Base-by-base conservation (phyloP, 2,888 invertebrate species). In the Notodonta ziczac region DNA sequence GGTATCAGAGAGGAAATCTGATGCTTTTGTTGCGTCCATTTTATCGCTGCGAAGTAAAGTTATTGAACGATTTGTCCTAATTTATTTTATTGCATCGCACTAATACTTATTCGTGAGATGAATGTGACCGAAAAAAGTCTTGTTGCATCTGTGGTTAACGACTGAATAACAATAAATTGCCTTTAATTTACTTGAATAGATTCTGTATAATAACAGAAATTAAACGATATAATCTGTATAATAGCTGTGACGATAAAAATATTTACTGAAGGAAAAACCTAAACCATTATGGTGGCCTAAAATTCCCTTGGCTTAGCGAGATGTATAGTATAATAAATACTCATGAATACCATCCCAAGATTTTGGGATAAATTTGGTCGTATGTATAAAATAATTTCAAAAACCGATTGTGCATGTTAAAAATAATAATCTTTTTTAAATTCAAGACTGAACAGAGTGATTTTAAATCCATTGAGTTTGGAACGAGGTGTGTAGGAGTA, bases 1-100 rank as follows among this genome's bases (percentile, higher is more conserved):
- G 72, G 72, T 77, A 81, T 78, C 81, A 69, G 57, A 59, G 58
- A 60, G 62, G 73, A 72, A 74, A 75, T 75, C 77, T 77, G 74
- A 74, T 70, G 60, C 75, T 56, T 61, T 60, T 46, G 35, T 55
- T 61, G 74, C 63, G 72, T 62, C 59, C 62, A 68, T 59, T 74
- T 67, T 53, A 13, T 35, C 35, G 2, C 9, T 53, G 35, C 7
- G 7, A 13, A 12, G 32, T 52, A 6, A 48, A 48, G n/a, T 8
- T 16, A 50, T 16, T 5, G 10, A 50, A 14, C 50, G 7, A 50
- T 50, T 50, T 50, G 48, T 48, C 10, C 48, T 48, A 48, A 48
- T 48, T 48, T 48, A 48, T 48, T 48, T 48, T 13, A n/a, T n/a
- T 48, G 14, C n/a, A n/a, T n/a, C 5, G 14, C 10, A 10, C n/a